Base-by-base conservation (phyloP, 2,113 vertebrate genomes). In the Tragelaphus imberbis region DNA sequence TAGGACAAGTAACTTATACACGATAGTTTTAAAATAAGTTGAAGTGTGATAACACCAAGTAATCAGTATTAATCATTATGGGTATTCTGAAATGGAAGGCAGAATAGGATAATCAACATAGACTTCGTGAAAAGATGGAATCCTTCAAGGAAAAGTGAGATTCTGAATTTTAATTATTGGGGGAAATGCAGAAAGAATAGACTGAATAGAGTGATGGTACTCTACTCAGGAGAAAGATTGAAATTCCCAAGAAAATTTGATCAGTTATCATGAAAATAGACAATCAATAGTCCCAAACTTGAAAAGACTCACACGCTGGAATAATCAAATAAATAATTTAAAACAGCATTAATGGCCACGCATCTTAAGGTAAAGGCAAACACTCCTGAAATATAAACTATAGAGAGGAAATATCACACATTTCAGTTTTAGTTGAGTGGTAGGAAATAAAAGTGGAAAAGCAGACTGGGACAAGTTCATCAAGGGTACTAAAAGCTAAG, bases 1-100 rank as follows among this genome's bases (percentile, higher is more conserved):
- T 84, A 94, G 19, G 59, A 91, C 68, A 97, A 51, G 80, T 77
- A 84, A 86, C 21, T 94, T 96, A 23, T 33, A 93, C 25, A 55
- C 1, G 16, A 90, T 51, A 84, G 30, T 85, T 91, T 95, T 93
- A 75, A 93, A 96, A 88, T 58, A 94, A 33, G 25, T 58, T 40
- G 49, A 95, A 91, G 75, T 61, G 27, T 28, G 51, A 51, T 68
- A 27, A n/a, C 53, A n/a, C 21, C 23, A n/a, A 80, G 19, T 55
- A 25, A 33, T 63, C 36, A 40, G 25, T 79, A 30, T 63, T 82
- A 96, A 90, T 33, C 16, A 75, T 19, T 79, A 7, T 1, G 17
- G 12, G 9, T 87, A 0, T 65, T 79, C 47, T 44, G 30, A 40
- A 92, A 77, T 92, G 77, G 30, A 85, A 96, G 4, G 7, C 2